A percentile compares a stretch with the other conserved stretches of the same genome.
Conservation (phyloP, 2,888 invertebrate species). For the Tolmerus cingulatus region DNA sequence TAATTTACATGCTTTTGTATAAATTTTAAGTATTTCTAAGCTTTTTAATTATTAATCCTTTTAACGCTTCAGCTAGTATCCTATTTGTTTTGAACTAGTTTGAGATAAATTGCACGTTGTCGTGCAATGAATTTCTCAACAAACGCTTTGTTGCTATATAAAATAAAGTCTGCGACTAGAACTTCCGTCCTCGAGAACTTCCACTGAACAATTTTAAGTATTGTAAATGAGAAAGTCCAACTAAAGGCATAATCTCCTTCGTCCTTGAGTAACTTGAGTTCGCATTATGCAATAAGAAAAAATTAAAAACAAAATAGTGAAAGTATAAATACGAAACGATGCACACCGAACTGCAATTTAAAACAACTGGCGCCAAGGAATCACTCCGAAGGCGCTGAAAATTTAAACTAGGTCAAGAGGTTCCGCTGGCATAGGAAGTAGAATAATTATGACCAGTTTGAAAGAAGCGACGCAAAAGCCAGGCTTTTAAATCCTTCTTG, state of each 20-base stretch:
- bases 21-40: not conserved
- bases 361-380: not conserved
- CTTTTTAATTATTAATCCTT: not conserved
- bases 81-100: not conserved
- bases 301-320: not conserved
- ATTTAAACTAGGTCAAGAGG: not conserved
- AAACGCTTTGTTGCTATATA: not conserved
- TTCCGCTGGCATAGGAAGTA: not conserved
- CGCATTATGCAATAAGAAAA: not conserved
- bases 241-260: not conserved
- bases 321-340: not conserved
- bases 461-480: not conserved
- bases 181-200: not conserved
- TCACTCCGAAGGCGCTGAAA: not conserved
- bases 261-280: not conserved
- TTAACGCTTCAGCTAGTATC: not conserved
- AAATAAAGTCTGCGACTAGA: not conserved
- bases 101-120: not conserved
- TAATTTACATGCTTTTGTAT: too few species aligned
- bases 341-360: not conserved
- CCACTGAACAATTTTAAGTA: not conserved
- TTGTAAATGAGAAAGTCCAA: not conserved
- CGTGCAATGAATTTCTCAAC: not conserved
- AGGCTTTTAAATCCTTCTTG: not conserved
- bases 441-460: not conserved